phyloP scores from a whole-genome alignment of 1,140 invertebrate genomes.

The Drosophila kanapiae region DNA sequence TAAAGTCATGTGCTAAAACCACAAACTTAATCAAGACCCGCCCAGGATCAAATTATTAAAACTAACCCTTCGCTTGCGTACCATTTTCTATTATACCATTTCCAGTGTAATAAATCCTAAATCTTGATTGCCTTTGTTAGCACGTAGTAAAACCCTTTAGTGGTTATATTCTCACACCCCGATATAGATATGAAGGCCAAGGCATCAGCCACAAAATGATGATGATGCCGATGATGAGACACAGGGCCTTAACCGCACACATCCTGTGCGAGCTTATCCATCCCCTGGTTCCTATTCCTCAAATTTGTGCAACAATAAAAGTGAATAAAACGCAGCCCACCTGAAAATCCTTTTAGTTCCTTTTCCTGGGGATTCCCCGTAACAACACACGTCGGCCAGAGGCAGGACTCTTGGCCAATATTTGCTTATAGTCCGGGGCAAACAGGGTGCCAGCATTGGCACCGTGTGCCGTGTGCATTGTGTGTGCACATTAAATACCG shows the following conservation, averaged over 20 bases:
- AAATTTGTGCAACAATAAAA: constrained; percentile 34
- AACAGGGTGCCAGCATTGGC: not conserved
- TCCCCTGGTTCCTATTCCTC: constrained; percentile 9
- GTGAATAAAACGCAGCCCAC: not conserved
- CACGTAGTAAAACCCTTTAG: constrained; percentile 36
- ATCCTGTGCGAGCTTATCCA: constrained; percentile 5
- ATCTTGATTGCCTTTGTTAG: constrained; percentile 26
- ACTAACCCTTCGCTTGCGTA: not conserved
- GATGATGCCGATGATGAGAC: constrained; percentile 25
- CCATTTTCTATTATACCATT: constrained; percentile 14
- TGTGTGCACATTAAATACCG: constrained; percentile 53
- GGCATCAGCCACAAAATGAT: constrained; percentile 38
- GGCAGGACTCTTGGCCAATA: constrained; percentile 39
- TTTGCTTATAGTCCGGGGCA: constrained; percentile 23
- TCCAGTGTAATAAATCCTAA: constrained; percentile 7
- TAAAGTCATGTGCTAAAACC: not conserved
- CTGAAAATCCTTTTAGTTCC: constrained; percentile 27
- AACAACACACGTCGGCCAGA: constrained; percentile 2
- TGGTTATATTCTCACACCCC: constrained; percentile 16
- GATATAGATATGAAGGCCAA: constrained; percentile 35
- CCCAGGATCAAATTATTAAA: not conserved
- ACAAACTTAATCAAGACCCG: not conserved
- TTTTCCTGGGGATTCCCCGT: not conserved
- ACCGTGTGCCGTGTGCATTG: constrained; percentile 15
- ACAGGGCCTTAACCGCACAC: constrained; percentile 15